Percentiles rank a stretch among this genome's conserved stretches.
These are phyloP conservation scores for Ictalurus punctatus DNA, from an alignment of 2,113 vertebrate species.

Conservation along the genomic window DNA sequence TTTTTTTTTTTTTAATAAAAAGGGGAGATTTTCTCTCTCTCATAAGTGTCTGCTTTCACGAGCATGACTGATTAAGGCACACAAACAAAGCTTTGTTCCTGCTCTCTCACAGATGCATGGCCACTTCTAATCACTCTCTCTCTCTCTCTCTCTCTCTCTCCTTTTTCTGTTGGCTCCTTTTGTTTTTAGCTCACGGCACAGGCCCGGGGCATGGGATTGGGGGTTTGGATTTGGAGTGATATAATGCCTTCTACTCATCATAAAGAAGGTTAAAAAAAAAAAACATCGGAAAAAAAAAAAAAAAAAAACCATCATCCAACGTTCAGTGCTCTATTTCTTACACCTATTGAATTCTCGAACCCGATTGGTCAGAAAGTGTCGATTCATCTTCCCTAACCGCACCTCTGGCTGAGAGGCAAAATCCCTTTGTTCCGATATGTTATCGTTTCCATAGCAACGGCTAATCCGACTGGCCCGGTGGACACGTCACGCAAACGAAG, in stretches of 20 bases:
- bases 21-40: constrained; percentile 76
- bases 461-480: no score
- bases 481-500: no score
- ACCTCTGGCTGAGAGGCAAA: background rate
- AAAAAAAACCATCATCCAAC: background rate
- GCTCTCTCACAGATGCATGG: constrained; percentile 93
- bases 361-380: background rate
- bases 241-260: background rate
- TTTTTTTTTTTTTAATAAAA: constrained; percentile 77
- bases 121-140: constrained; percentile 69
- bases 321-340: background rate
- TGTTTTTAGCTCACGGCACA: background rate
- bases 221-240: background rate
- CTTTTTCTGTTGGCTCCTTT: background rate
- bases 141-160: background rate
- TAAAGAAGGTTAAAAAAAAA: background rate
- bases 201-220: background rate
- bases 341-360: background rate
- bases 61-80: constrained; percentile 91
- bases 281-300: background rate
- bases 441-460: no score
- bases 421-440: no score
- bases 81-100: constrained; percentile 99
- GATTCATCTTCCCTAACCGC: background rate
- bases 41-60: constrained; percentile 99